Conservation (phyloP, 2,113 vertebrate species). For the Sphyrna mokarran region DNA sequence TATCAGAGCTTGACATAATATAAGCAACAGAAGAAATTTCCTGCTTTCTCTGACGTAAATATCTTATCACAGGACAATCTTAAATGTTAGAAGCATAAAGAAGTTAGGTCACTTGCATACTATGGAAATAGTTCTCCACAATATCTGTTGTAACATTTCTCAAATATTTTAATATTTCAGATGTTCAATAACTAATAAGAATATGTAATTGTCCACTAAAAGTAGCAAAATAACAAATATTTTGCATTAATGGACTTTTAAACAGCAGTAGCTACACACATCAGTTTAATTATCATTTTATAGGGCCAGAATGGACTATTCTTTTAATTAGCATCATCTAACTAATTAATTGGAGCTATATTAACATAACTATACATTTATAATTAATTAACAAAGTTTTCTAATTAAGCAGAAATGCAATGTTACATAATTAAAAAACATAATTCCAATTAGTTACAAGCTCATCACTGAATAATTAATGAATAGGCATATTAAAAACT, state of each 20-base stretch:
- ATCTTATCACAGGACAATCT: not conserved
- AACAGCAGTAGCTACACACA: not conserved
- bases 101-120: not conserved
- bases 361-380: constrained; percentile 24
- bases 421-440: not conserved
- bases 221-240: not conserved
- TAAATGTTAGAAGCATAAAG: not conserved
- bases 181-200: not conserved
- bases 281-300: not conserved
- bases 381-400: constrained; percentile 17
- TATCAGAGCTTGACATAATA: not conserved
- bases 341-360: constrained; percentile 5
- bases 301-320: not conserved
- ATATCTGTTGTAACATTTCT: not conserved
- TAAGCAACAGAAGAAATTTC: not conserved
- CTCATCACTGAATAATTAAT: not conserved
- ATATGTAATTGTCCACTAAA: not conserved
- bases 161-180: not conserved
- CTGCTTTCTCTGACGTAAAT: not conserved
- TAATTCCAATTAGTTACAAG: constrained; percentile 27
- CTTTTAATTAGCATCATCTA: not conserved
- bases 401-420: not conserved
- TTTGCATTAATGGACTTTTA: not conserved
- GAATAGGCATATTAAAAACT: not conserved
- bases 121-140: not conserved